Evolutionary conservation across 2,113 vertebrate genomes (phyloP).

Genomic region (Cyprinodon variegatus): DNA sequence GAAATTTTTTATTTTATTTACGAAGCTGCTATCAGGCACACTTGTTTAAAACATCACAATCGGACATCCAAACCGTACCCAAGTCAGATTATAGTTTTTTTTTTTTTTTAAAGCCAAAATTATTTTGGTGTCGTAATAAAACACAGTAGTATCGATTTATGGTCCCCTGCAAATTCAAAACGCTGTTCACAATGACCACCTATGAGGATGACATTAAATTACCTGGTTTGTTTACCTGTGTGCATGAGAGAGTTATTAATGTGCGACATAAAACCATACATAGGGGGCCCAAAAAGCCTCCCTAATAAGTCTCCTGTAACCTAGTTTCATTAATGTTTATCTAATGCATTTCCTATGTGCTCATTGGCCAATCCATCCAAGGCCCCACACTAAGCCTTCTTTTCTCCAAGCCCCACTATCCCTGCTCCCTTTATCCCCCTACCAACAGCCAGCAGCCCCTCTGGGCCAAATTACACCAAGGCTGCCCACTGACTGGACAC

Average conservation of each 20-base stretch:
- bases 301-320: conserved; percentile 83
- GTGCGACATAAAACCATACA: conserved; percentile 70
- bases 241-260: conserved; percentile 81
- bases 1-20: conserved; percentile 51
- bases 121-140: conserved; percentile 29
- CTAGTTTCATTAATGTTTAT: conserved; percentile 84
- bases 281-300: conserved; percentile 74
- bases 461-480: conserved; percentile 71
- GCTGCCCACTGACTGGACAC: conserved; percentile 70
- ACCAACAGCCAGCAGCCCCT: conserved; percentile 66
- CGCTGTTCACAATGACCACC: conserved; percentile 61
- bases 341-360: conserved; percentile 80
- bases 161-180: conserved; percentile 47
- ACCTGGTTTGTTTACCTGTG: conserved; percentile 80
- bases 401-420: conserved; percentile 64
- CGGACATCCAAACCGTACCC: conserved; percentile 60
- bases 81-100: conserved; percentile 57
- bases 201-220: conserved; percentile 70
- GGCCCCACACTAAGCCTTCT: conserved; percentile 74
- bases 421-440: conserved; percentile 68
- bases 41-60: conserved; percentile 58
- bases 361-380: conserved; percentile 65
- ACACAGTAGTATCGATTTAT: conserved; percentile 25
- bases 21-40: conserved; percentile 68
- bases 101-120: conserved; percentile 18